Evolutionary conservation across 2,888 invertebrate species (phyloP).

Genomic region (Gortyna flavago): DNA sequence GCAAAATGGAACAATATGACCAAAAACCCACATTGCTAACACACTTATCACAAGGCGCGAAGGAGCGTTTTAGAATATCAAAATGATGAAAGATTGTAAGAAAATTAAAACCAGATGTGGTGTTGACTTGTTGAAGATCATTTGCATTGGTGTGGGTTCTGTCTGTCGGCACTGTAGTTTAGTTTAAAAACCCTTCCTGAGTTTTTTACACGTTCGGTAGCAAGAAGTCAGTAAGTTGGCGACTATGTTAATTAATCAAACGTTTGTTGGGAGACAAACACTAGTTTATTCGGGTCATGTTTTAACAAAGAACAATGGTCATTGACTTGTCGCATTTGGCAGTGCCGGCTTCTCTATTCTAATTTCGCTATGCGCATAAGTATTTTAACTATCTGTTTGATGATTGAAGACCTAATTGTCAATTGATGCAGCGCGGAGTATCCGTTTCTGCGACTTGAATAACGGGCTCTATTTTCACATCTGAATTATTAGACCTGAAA

Average conservation of each 20-base stretch:
- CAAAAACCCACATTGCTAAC: conserved; percentile 51
- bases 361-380: conserved; percentile 37
- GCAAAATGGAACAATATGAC: conserved; percentile 68
- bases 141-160: conserved; percentile 73
- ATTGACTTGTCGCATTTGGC: conserved; percentile 54
- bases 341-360: conserved; percentile 39
- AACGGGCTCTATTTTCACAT: background rate
- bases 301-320: conserved; percentile 59
- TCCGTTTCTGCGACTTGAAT: background rate
- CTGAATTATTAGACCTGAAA: background rate
- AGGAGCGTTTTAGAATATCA: conserved; percentile 47
- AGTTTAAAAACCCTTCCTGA: conserved; percentile 45
- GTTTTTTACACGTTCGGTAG: conserved; percentile 51
- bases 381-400: conserved; percentile 31
- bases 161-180: conserved; percentile 64
- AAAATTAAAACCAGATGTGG: conserved; percentile 71
- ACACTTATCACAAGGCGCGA: conserved; percentile 55
- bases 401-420: conserved; percentile 40
- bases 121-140: conserved; percentile 64
- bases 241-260: conserved; percentile 46
- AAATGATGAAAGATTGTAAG: conserved; percentile 44
- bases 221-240: conserved; percentile 44
- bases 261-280: conserved; percentile 38
- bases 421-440: conserved; percentile 21
- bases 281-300: conserved; percentile 48